These are phyloP conservation scores for Dasysyrphus tricinctus DNA, from an alignment of 2,888 invertebrate genomes.

Conservation along the genomic window DNA sequence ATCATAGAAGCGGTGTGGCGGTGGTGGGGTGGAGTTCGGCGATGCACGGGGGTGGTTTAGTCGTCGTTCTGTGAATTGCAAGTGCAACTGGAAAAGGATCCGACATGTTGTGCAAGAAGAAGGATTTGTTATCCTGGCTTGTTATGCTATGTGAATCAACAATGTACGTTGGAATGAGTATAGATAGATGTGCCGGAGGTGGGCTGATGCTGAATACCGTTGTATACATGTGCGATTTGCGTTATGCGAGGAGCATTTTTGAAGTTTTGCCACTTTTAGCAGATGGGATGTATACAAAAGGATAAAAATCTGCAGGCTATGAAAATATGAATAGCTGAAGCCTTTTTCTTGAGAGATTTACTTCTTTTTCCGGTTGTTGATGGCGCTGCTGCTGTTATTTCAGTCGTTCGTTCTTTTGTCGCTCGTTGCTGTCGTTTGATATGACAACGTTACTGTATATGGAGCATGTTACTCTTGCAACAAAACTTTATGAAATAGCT, in stretches of 20 bases:
- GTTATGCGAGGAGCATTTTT: slow-evolving; percentile 56
- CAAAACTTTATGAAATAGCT: neutral
- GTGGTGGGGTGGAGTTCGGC: neutral
- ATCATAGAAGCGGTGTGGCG: slow-evolving; percentile 20
- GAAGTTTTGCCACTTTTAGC: slow-evolving; percentile 65
- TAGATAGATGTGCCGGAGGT: neutral
- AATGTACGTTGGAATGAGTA: neutral
- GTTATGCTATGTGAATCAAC: slow-evolving; percentile 27
- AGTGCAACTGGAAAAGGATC: slow-evolving; percentile 57
- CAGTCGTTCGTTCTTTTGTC: slow-evolving; percentile 16
- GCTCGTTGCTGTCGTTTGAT: slow-evolving; percentile 6
- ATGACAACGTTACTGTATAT: neutral
- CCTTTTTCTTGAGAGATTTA: slow-evolving; percentile 61
- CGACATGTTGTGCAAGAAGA: slow-evolving; percentile 58
- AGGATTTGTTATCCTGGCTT: slow-evolving; percentile 65
- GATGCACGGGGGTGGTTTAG: neutral
- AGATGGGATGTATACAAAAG: slow-evolving; percentile 48
- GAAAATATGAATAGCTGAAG: slow-evolving; percentile 66
- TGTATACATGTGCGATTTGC: slow-evolving; percentile 44
- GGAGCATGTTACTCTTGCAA: neutral
- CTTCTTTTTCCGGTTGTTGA: slow-evolving; percentile 67
- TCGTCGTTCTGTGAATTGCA: slow-evolving; percentile 33
- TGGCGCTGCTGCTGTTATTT: slow-evolving; percentile 40
- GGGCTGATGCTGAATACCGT: neutral
- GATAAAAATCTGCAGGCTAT: slow-evolving; percentile 49